Conservation (phyloP, 1,140 invertebrate species). For the Rhopalosiphum maidis region DNA sequence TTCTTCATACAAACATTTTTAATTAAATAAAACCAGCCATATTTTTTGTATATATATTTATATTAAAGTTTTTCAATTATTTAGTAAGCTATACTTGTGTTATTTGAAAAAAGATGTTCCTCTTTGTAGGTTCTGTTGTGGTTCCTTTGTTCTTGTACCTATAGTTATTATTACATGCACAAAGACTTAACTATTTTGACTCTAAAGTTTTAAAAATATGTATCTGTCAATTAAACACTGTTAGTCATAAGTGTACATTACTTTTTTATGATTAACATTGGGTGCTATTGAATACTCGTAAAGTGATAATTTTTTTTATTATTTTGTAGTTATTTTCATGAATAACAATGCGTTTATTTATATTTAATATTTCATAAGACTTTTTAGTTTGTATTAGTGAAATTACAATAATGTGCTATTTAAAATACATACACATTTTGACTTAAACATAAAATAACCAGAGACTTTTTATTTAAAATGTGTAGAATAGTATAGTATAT, state of each 20-base stretch:
- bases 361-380: neutral
- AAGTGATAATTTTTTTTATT: constrained; percentile 4
- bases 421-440: neutral
- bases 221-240: constrained; percentile 21
- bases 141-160: constrained; percentile 52
- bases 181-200: neutral
- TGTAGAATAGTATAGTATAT: neutral
- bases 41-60: constrained; percentile 13
- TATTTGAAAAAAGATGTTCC: constrained; percentile 45
- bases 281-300: constrained; percentile 31
- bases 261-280: constrained; percentile 23
- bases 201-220: neutral
- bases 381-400: constrained; percentile 25
- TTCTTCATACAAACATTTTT: neutral
- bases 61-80: neutral
- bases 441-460: neutral
- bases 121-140: constrained; percentile 2
- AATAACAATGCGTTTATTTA: neutral
- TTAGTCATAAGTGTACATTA: constrained; percentile 5
- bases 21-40: neutral
- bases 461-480: neutral
- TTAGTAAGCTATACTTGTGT: neutral
- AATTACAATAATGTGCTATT: neutral
- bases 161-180: neutral
- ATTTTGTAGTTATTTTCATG: neutral